These are phyloP conservation scores for Dasypolia templi DNA, from an alignment of 2,888 invertebrate species.

Conservation along the genomic window DNA sequence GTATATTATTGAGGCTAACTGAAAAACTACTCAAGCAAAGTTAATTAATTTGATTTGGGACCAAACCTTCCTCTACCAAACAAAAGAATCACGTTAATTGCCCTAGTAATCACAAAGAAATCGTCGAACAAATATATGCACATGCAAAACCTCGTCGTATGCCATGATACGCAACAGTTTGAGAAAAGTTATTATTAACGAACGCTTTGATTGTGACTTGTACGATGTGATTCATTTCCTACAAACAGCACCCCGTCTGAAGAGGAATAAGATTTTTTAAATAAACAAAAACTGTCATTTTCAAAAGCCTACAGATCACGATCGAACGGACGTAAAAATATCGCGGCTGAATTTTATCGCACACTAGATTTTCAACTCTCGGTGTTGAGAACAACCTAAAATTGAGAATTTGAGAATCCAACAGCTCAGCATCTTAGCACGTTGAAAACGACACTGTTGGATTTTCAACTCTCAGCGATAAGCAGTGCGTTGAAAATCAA, in stretches of 20 bases:
- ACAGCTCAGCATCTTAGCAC: too few relatives aligned
- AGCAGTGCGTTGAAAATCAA: too few relatives aligned
- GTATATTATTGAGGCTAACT: not conserved
- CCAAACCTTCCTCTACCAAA: not conserved
- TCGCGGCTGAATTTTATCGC: too few relatives aligned
- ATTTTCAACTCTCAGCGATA: too few relatives aligned
- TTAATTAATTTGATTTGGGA: not conserved
- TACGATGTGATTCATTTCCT: not conserved
- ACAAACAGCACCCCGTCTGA: not conserved
- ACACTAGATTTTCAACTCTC: too few relatives aligned
- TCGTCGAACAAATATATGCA: not conserved
- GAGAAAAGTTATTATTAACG: not conserved
- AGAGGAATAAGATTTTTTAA: too few relatives aligned
- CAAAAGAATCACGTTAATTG: not conserved
- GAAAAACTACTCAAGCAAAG: not conserved
- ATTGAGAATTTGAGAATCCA: too few relatives aligned
- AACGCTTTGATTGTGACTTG: not conserved
- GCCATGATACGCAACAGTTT: not conserved
- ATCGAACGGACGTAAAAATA: too few relatives aligned
- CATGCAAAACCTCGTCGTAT: not conserved
- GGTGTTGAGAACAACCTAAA: too few relatives aligned
- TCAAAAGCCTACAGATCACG: too few relatives aligned
- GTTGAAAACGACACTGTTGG: too few relatives aligned
- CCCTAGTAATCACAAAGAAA: not conserved
- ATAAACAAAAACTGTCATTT: too few relatives aligned